Base-by-base conservation (phyloP, 1,140 invertebrate species). In the Cepaea nemoralis region DNA sequence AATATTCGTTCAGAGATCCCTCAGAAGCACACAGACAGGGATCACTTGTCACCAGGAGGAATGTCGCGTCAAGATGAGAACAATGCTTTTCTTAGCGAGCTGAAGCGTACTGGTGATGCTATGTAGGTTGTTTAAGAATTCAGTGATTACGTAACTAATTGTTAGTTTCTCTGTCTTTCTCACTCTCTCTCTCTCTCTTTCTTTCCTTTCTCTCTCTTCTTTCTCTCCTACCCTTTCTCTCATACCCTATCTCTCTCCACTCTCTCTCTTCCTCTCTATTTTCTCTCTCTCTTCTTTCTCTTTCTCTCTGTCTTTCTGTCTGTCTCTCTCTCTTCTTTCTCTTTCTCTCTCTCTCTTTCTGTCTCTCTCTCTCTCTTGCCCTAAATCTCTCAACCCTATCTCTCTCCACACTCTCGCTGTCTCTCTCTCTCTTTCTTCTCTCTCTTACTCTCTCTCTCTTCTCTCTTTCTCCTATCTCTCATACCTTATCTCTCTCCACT, bases 21-120 rank as follows among this genome's bases (percentile, higher is more conserved):
- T 39, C 70, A 35, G 8, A 73, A 14, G 40, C 8, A 27, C 19
- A 33, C 27, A 39, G 67, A 69, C 33, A 69, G 67, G n/a, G 39
- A 73, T 16, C 77, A 39, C 22, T 8, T 67, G 24, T 63, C 42
- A 24, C 27, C 40, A 0, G n/a, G 10, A 50, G 45, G 27, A 33
- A 37, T 67, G 33, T 24, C 81, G 19, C 48, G 76, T 10, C 66
- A 78, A 35, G 82, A 79, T n/a, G 82, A 83, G 12, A 83, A 83
- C 63, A 50, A 69, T 35, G 77, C 70, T 37, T 83, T 80, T 59
- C 39, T 55, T 66, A 69, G 75, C 24, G 82, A 83, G 33, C 73
- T 83, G 40, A 63, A 42, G 31, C 33, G 77, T 35, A 48, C 27
- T 24, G 81, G 74, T 27, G 42, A 78, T 73, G 63, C 27, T 24